Evolutionary conservation across 2,888 invertebrate species (phyloP).

Genomic region (Limnephilus rhombicus): DNA sequence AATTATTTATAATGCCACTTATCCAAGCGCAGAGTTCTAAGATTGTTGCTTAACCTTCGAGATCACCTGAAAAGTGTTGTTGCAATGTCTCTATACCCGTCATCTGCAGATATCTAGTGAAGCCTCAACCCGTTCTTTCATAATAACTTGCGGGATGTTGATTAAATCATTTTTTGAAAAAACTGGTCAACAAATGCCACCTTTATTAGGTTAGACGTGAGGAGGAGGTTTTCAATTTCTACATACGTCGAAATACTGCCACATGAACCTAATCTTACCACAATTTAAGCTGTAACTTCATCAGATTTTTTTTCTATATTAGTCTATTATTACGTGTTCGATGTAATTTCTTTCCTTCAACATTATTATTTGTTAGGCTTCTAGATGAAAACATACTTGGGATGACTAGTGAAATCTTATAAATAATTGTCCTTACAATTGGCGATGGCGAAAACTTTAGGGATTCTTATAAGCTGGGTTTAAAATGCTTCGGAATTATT

Average conservation of each 20-base stretch:
- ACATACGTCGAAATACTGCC: background rate
- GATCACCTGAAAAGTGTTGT: background rate
- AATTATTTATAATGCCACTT: background rate
- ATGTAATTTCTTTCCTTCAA: background rate
- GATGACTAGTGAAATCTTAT: background rate
- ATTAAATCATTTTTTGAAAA: background rate
- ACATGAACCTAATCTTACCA: background rate
- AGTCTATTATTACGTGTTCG: background rate
- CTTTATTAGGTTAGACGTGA: background rate
- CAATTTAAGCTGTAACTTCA: background rate
- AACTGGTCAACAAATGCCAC: background rate
- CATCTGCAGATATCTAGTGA: background rate
- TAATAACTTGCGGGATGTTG: background rate
- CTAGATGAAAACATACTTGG: background rate
- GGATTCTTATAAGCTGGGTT: background rate
- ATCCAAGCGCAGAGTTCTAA: background rate
- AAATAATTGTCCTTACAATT: background rate
- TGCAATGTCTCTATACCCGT: background rate
- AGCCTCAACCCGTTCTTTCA: conserved; percentile 1
- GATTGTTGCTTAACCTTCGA: background rate
- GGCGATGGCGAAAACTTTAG: background rate
- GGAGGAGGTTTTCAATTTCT: background rate
- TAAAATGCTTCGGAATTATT: background rate
- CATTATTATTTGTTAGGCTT: background rate
- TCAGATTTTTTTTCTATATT: background rate